Percentiles rank a stretch among this genome's conserved stretches.
These are phyloP conservation scores for Onychostoma macrolepis DNA, from an alignment of 2,113 vertebrate species.

Conservation along the genomic window DNA sequence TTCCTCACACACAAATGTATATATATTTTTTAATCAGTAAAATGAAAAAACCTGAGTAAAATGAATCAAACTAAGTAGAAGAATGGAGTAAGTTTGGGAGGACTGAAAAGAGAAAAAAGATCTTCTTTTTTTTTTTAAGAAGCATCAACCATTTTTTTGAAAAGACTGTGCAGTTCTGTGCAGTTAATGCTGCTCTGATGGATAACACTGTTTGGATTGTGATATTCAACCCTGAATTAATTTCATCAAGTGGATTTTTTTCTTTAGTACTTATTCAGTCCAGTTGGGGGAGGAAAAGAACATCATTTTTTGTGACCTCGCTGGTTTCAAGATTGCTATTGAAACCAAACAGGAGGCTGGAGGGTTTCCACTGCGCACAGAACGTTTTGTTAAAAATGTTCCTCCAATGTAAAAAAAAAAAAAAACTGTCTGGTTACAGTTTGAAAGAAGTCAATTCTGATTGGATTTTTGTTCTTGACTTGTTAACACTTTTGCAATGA, in stretches of 20 bases:
- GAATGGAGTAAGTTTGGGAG: not conserved
- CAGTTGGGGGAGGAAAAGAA: conserved; percentile 22
- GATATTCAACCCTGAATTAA: conserved; percentile 22
- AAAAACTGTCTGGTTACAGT: conserved; percentile 7
- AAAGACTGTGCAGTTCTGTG: not conserved
- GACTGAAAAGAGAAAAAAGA: not conserved
- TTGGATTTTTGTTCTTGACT: not conserved
- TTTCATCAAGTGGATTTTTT: not conserved
- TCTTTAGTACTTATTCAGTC: not conserved
- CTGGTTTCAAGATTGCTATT: not conserved
- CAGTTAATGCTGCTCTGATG: not conserved
- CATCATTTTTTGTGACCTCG: not conserved
- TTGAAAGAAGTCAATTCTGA: not conserved
- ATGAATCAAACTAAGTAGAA: not conserved
- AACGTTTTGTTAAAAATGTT: not conserved
- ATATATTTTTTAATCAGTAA: not conserved
- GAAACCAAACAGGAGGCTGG: not conserved
- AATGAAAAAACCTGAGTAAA: not conserved
- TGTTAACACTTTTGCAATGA: not conserved
- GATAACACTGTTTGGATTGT: not conserved
- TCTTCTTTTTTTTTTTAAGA: not conserved
- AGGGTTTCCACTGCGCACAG: not conserved
- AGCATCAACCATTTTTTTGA: not conserved
- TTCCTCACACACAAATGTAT: conserved; percentile 12
- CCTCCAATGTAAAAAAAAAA: not conserved